Evolutionary conservation across 2,113 vertebrate species (phyloP).

Genomic region (Gymnobelideus leadbeateri): DNA sequence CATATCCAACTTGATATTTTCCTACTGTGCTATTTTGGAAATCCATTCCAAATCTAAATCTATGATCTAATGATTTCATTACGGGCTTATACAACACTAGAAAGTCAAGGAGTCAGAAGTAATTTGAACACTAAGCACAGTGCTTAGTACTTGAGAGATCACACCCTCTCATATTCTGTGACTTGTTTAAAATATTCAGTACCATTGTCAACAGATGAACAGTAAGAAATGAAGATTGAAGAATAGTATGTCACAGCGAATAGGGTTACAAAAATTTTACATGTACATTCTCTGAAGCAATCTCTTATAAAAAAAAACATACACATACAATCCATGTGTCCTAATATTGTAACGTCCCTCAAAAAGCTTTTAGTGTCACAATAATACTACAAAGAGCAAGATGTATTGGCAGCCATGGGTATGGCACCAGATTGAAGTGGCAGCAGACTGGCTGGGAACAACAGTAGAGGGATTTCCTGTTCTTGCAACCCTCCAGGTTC

Average conservation of each 20-base stretch:
- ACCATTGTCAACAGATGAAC: neutral
- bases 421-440: neutral
- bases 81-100: neutral
- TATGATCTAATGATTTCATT: neutral
- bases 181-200: neutral
- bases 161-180: neutral
- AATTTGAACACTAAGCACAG: neutral
- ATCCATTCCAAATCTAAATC: neutral
- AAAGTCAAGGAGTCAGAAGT: neutral
- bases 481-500: neutral
- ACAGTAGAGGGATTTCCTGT: neutral
- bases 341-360: neutral
- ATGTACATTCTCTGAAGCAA: neutral
- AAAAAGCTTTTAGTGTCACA: neutral
- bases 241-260: neutral
- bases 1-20: neutral
- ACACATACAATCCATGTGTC: neutral
- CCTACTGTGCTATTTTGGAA: neutral
- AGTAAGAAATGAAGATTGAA: neutral
- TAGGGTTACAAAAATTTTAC: neutral
- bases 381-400: neutral
- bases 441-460: neutral
- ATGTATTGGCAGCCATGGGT: neutral
- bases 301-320: neutral
- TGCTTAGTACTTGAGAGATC: neutral